These are phyloP conservation scores for Melanargia galathea DNA, from an alignment of 2,888 invertebrate species.

Conservation along the genomic window DNA sequence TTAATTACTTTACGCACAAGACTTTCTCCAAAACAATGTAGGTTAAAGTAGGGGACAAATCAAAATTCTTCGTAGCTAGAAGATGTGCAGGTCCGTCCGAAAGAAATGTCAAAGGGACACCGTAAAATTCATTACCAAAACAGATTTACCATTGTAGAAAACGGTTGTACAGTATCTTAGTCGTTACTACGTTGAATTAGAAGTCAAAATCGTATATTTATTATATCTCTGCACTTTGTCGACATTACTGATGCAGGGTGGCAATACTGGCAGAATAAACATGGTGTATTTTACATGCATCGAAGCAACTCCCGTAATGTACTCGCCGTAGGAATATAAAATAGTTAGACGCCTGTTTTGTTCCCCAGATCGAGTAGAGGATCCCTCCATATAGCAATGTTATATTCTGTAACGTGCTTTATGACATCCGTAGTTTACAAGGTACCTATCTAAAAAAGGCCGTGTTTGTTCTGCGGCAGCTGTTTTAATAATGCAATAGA, in stretches of 20 bases:
- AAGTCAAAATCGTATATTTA: constrained; percentile 42
- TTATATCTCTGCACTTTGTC: constrained; percentile 43
- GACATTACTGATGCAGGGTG: constrained; percentile 75
- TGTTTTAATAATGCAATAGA: constrained; percentile 7
- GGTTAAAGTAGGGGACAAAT: constrained; percentile 13
- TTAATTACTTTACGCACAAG: not conserved
- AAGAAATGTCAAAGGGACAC: constrained; percentile 76
- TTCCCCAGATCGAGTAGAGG: constrained; percentile 55
- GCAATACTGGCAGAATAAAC: constrained; percentile 76
- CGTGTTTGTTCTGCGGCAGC: constrained; percentile 19
- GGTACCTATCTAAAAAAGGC: constrained; percentile 23
- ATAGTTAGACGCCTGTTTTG: constrained; percentile 64
- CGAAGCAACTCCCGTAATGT: constrained; percentile 78
- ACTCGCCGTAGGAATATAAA: constrained; percentile 73
- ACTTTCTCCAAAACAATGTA: constrained; percentile 6
- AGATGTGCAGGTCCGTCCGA: constrained; percentile 59
- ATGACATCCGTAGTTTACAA: constrained; percentile 36
- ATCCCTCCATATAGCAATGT: constrained; percentile 46
- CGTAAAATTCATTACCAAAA: constrained; percentile 59
- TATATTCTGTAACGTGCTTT: constrained; percentile 35
- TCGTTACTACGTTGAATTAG: constrained; percentile 49
- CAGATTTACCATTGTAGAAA: constrained; percentile 54
- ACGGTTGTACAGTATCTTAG: constrained; percentile 44
- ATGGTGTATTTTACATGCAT: constrained; percentile 79
- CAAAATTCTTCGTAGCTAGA: constrained; percentile 21